phyloP scores from a whole-genome alignment of 2,113 vertebrate genomes.

The Octodon degus region DNA sequence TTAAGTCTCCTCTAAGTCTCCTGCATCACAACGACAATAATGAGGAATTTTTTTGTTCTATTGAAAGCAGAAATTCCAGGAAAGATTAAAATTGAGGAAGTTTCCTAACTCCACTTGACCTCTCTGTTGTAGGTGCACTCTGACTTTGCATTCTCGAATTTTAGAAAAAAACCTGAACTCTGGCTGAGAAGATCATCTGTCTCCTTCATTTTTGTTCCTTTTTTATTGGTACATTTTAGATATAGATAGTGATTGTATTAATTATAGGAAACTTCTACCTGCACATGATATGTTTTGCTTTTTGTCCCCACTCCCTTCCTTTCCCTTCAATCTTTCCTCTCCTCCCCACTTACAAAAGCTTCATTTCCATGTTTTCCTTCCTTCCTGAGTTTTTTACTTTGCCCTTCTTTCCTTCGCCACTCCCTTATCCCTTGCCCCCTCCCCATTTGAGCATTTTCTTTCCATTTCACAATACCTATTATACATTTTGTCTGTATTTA shows the following conservation, averaged over 20 bases:
- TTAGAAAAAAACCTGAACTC: conserved; percentile 41
- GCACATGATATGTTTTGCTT: not conserved
- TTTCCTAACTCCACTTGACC: not conserved
- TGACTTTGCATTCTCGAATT: not conserved
- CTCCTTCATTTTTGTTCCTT: not conserved
- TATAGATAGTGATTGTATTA: not conserved
- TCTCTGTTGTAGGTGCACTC: not conserved
- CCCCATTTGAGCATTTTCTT: not conserved
- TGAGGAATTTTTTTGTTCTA: not conserved
- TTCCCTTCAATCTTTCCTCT: not conserved
- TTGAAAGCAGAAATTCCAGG: conserved; percentile 72
- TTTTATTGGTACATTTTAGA: not conserved
- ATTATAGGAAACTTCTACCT: not conserved
- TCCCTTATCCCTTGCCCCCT: not conserved
- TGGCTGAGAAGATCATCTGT: not conserved
- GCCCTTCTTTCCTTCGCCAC: not conserved
- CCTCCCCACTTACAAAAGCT: not conserved
- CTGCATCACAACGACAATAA: conserved; percentile 33
- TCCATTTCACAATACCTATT: not conserved
- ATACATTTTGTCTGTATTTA: not conserved
- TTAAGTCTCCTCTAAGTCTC: not conserved
- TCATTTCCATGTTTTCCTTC: not conserved
- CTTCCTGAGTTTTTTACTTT: not conserved
- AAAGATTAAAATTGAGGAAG: conserved; percentile 76
- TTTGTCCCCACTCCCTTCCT: too few relatives aligned